Conservation (phyloP, 1,140 invertebrate genomes). For the Oryctes rhinoceros region DNA sequence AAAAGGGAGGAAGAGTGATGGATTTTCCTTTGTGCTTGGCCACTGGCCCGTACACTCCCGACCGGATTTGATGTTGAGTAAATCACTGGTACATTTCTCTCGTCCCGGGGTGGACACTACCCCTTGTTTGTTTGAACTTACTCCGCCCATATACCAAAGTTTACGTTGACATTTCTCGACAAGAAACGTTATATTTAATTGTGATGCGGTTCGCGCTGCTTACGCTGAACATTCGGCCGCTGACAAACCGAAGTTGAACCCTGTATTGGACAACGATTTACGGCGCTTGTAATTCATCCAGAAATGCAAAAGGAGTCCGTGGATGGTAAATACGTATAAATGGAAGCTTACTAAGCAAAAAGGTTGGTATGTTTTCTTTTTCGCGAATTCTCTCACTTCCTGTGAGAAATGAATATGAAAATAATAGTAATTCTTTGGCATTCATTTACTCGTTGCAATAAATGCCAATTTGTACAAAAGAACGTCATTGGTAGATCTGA, state of each 20-base stretch:
- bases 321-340: background rate
- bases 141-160: slow-evolving; percentile 43
- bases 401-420: no score
- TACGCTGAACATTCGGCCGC: background rate
- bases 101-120: slow-evolving; percentile 45
- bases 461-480: no score
- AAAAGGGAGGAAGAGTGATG: slow-evolving; percentile 51
- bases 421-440: background rate
- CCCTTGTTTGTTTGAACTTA: slow-evolving; percentile 42
- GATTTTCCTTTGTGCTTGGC: slow-evolving; percentile 53
- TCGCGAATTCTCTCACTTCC: background rate
- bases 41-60: slow-evolving; percentile 47
- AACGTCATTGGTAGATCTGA: no score
- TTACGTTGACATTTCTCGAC: slow-evolving; percentile 44
- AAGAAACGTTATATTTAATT: slow-evolving; percentile 38
- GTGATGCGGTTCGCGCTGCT: slow-evolving; percentile 7
- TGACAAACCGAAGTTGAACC: background rate
- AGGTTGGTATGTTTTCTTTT: background rate
- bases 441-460: no score
- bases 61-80: slow-evolving; percentile 49
- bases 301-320: background rate
- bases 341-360: background rate
- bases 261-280: slow-evolving; percentile 5
- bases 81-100: slow-evolving; percentile 49
- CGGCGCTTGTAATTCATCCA: background rate